Evolutionary conservation across 2,113 vertebrate genomes (phyloP).

Genomic region (Siphamia tubifer): DNA sequence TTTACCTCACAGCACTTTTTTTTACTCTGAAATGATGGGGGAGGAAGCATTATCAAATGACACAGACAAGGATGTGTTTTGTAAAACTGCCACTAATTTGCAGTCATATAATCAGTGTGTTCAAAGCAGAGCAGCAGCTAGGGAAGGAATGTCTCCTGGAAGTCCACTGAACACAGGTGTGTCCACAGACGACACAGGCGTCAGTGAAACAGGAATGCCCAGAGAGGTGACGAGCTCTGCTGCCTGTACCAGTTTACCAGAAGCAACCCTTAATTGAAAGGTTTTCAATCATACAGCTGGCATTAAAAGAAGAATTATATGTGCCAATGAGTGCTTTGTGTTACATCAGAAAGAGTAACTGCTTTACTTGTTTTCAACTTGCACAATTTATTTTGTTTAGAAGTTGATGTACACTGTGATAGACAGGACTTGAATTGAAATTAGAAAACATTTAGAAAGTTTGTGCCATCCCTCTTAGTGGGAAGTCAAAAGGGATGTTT

Average conservation of each 20-base stretch:
- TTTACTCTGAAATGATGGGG: conserved; percentile 48
- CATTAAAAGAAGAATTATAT: background rate
- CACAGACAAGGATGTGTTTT: conserved; percentile 49
- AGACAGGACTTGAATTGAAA: background rate
- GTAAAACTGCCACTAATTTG: conserved; percentile 43
- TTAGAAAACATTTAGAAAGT: background rate
- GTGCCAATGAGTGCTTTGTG: conserved; percentile 43
- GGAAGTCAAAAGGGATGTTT: conserved; percentile 8
- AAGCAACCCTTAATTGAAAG: conserved; percentile 42
- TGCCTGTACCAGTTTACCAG: conserved; percentile 44
- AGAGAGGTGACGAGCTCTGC: conserved; percentile 35
- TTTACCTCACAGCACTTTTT: conserved; percentile 59
- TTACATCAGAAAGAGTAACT: conserved; percentile 23
- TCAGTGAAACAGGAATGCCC: conserved; percentile 44
- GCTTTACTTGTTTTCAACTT: conserved; percentile 10
- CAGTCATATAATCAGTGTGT: conserved; percentile 55
- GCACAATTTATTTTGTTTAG: conserved; percentile 19
- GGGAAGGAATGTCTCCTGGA: conserved; percentile 70
- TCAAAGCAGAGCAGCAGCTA: conserved; percentile 71
- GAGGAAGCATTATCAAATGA: conserved; percentile 52
- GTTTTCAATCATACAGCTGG: background rate
- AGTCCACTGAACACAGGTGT: conserved; percentile 21
- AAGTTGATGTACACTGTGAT: conserved; percentile 19
- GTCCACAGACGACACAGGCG: conserved; percentile 47
- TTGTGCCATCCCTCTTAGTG: background rate